Evolutionary conservation across 2,113 vertebrate species (phyloP).

Genomic region (Pionites leucogaster): DNA sequence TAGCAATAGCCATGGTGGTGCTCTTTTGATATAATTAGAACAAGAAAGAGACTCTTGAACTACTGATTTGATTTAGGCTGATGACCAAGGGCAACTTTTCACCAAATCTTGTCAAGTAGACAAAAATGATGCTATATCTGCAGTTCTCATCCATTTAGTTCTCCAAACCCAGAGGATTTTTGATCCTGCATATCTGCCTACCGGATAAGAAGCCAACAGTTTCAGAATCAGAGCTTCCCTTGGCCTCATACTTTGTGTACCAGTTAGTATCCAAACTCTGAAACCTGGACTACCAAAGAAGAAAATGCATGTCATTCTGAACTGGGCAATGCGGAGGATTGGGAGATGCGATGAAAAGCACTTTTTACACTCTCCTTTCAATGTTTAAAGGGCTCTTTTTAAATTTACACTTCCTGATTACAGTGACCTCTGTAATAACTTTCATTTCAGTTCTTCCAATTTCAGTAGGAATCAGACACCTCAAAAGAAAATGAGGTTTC

Average conservation of each 20-base stretch:
- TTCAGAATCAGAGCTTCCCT: background rate
- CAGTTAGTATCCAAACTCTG: background rate
- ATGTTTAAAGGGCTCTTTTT: background rate
- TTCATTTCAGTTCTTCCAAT: background rate
- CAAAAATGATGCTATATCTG: background rate
- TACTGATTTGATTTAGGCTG: background rate
- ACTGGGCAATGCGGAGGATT: background rate
- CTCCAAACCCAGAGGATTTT: background rate
- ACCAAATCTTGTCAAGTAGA: background rate
- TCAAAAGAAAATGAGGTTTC: background rate
- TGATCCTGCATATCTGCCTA: background rate
- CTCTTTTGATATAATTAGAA: background rate
- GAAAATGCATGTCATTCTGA: background rate
- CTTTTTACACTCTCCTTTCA: background rate
- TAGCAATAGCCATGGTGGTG: background rate
- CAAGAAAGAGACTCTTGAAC: background rate
- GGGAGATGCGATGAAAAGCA: background rate
- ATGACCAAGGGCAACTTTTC: background rate
- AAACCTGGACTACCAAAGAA: background rate
- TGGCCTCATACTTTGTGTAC: background rate
- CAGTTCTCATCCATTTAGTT: background rate
- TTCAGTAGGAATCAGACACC: background rate
- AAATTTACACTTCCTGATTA: constrained; percentile 20
- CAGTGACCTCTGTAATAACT: background rate
- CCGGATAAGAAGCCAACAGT: background rate